Evolutionary conservation across 2,888 invertebrate species (phyloP), one percentile per base, ranked within the genome.

Genomic region (Thyatira batis): DNA sequence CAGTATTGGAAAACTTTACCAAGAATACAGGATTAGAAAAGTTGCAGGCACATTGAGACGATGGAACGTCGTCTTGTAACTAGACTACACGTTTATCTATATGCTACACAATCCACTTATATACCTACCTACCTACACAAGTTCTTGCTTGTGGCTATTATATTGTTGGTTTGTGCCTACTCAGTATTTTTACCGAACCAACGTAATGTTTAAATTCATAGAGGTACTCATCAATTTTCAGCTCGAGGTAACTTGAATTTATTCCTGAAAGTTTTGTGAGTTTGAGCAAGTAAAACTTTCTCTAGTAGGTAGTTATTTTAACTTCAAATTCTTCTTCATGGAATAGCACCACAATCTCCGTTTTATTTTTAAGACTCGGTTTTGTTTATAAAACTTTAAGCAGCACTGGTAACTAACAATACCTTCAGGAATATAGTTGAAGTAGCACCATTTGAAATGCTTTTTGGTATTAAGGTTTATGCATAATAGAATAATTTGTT

Each of bases 11-110:
- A 86, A 87, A 87, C 75, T 87, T 87, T 77, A 70, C 58, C 71
- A 82, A 83, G 83, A 85, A 83, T 80, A 82, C 76, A 80, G 79
- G 73, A 87, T 87, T 82, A 86, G 79, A 84, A 86, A 87, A 87
- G 82, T 87, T 87, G 65, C 70, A 70, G 73, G 71, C 67, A 74
- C 75, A 76, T 61, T 65, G 73, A 63, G 71, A 73, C 66, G 76
- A 68, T 61, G 69, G 53, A 73, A 70, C 75, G 76, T 71, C 73
- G 61, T 69, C 69, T 69, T 65, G 56, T 58, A 59, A 64, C 58
- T 67, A 54, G 52, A n/a, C 53, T 57, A 53, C 54, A 53, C 50
- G 52, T 51, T 13, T 21, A 3, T 8, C 8, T 17, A 39, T 39
- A 39, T 11, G 23, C 23, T 23, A 33, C 33, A 33, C 13, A 33